Percentiles rank a stretch among this genome's conserved stretches.
These are phyloP conservation scores for Oostethus manadensis DNA, from an alignment of 2,113 vertebrate genomes.

Conservation along the genomic window DNA sequence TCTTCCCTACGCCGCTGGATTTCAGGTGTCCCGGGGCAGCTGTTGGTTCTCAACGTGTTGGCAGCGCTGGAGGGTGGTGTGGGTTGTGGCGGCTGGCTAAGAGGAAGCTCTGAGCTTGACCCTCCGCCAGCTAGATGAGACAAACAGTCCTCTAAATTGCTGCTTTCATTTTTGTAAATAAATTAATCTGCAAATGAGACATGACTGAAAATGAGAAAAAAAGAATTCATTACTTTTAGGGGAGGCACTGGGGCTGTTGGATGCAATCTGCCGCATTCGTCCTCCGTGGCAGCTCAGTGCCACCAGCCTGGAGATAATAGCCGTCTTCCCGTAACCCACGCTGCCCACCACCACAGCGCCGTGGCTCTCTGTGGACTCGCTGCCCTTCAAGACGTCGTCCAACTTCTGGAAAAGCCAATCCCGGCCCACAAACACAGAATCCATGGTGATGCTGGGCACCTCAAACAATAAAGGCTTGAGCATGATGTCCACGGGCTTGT, in stretches of 20 bases:
- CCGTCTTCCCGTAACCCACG: conserved; percentile 95
- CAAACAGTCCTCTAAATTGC: neutral
- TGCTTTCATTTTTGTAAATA: neutral
- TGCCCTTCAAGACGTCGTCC: conserved; percentile 76
- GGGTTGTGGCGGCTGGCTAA: conserved; percentile 76
- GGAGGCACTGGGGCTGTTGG: conserved; percentile 81
- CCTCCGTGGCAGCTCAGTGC: conserved; percentile 95
- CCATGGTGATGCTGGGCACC: conserved; percentile 96
- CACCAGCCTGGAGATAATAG: conserved; percentile 89
- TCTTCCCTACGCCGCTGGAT: conserved; percentile 73
- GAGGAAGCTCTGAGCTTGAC: conserved; percentile 74
- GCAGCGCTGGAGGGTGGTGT: conserved; percentile 64
- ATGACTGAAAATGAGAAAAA: too few species aligned
- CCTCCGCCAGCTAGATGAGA: conserved; percentile 69
- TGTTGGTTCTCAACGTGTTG: conserved; percentile 56
- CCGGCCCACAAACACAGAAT: conserved; percentile 93
- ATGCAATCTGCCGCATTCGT: conserved; percentile 97
- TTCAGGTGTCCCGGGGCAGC: conserved; percentile 72
- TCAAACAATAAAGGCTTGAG: conserved; percentile 95
- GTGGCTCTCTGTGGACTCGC: conserved; percentile 71
- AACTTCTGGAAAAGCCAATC: conserved; percentile 92
- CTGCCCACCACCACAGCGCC: conserved; percentile 86
- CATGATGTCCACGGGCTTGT: conserved; percentile 95
- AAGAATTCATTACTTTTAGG: conserved; percentile 75
- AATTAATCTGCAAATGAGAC: too few species aligned